Evolutionary conservation across 2,888 invertebrate genomes (phyloP).

Genomic region (Tetropium fuscum): DNA sequence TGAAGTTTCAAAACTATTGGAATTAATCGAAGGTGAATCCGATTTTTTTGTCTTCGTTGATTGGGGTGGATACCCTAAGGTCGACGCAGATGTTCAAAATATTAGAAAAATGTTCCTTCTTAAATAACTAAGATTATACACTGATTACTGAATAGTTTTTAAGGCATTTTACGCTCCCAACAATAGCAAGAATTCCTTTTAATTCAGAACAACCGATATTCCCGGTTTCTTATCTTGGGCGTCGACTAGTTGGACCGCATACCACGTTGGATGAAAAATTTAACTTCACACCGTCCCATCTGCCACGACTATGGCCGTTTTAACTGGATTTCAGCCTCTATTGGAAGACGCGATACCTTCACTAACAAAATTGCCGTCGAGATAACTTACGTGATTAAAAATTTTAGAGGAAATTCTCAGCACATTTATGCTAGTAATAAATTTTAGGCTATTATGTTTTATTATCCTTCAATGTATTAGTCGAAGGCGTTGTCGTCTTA

Average conservation of each 20-base stretch:
- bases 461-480: conserved; percentile 5
- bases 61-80: too few relatives aligned
- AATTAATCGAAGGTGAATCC: too few relatives aligned
- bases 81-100: too few relatives aligned
- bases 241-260: conserved; percentile 36
- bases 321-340: conserved; percentile 22
- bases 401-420: conserved; percentile 5
- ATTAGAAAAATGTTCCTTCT: too few relatives aligned
- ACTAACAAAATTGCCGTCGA: conserved; percentile 19
- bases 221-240: conserved; percentile 34
- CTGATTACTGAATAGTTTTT: too few relatives aligned
- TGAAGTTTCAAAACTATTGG: too few relatives aligned
- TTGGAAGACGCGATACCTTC: conserved; percentile 17
- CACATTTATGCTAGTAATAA: conserved; percentile 20
- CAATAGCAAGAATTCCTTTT: conserved; percentile 24
- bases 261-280: conserved; percentile 32
- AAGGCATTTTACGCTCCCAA: conserved; percentile 6
- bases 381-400: conserved; percentile 4
- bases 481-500: conserved; percentile 16
- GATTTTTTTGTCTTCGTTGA: too few relatives aligned
- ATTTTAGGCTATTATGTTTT: conserved; percentile 16
- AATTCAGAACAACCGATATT: conserved; percentile 27
- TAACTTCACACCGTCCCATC: conserved; percentile 32
- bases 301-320: conserved; percentile 12
- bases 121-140: too few relatives aligned